These are phyloP conservation scores for Chrysemys picta DNA, from an alignment of 2,113 vertebrate genomes.

Conservation along the genomic window DNA sequence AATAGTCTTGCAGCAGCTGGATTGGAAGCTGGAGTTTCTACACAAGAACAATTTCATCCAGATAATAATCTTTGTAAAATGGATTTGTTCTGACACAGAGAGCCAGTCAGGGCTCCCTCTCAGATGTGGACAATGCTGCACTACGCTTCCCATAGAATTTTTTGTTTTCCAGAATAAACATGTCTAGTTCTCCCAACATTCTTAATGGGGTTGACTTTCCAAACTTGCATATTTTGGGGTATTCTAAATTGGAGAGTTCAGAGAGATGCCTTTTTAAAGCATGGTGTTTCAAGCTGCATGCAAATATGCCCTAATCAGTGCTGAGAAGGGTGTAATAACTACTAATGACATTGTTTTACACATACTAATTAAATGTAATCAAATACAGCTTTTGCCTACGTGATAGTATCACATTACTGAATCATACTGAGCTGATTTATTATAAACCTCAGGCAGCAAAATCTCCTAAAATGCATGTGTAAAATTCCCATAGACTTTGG, in stretches of 20 bases:
- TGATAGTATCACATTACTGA: neutral
- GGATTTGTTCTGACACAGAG: neutral
- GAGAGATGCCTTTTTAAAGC: neutral
- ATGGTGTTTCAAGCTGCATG: neutral
- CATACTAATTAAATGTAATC: neutral
- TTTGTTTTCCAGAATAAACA: neutral
- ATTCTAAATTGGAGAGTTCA: neutral
- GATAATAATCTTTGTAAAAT: neutral
- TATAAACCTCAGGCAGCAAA: neutral
- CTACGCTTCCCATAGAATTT: neutral
- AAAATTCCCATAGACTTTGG: neutral
- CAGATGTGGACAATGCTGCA: neutral
- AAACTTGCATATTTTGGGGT: neutral
- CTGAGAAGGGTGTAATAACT: neutral
- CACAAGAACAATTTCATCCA: neutral
- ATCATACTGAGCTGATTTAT: neutral
- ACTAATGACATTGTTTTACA: neutral
- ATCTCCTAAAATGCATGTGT: neutral
- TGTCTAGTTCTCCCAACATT: no score
- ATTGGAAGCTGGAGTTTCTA: neutral
- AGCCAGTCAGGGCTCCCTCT: neutral
- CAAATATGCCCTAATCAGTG: neutral
- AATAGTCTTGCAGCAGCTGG: neutral
- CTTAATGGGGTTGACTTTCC: neutral
- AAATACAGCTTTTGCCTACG: neutral